A percentile compares a stretch with the other conserved stretches of the same genome.
Conservation (phyloP, 2,113 vertebrate genomes). For the Cryptotis parvus region DNA sequence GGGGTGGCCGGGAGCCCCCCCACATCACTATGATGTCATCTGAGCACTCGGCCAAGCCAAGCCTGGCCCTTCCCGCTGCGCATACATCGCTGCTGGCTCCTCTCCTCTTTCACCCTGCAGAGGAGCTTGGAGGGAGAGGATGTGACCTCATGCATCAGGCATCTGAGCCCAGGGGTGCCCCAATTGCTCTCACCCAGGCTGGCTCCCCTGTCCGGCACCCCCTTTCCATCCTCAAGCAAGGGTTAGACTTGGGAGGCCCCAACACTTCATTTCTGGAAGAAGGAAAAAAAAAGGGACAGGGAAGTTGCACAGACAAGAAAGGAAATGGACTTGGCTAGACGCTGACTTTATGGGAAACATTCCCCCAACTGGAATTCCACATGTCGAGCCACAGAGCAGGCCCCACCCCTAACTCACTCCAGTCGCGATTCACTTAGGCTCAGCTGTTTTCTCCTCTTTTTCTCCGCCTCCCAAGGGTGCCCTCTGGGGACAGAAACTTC, state of each 20-base stretch:
- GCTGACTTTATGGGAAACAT: conserved; percentile 57
- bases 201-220: conserved; percentile 80
- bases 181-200: conserved; percentile 92
- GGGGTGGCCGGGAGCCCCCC: conserved; percentile 45
- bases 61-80: conserved; percentile 77
- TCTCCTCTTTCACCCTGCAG: conserved; percentile 85
- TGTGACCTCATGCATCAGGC: conserved; percentile 95
- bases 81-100: conserved; percentile 80
- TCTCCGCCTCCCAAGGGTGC: background rate
- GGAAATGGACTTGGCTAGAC: conserved; percentile 86
- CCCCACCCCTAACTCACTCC: background rate
- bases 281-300: too few species aligned
- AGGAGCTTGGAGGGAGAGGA: conserved; percentile 92
- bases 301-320: conserved; percentile 69
- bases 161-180: conserved; percentile 95
- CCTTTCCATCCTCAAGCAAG: conserved; percentile 78
- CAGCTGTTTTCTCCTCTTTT: background rate
- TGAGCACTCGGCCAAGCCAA: conserved; percentile 39
- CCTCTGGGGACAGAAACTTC: background rate
- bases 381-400: background rate
- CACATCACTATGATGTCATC: conserved; percentile 57
- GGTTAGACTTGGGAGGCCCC: background rate
- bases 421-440: background rate
- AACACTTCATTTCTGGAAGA: too few species aligned
- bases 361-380: background rate